These are phyloP conservation scores for Halocynthia aurantium DNA, from an alignment of 23 tunicate species.

Conservation along the genomic window DNA sequence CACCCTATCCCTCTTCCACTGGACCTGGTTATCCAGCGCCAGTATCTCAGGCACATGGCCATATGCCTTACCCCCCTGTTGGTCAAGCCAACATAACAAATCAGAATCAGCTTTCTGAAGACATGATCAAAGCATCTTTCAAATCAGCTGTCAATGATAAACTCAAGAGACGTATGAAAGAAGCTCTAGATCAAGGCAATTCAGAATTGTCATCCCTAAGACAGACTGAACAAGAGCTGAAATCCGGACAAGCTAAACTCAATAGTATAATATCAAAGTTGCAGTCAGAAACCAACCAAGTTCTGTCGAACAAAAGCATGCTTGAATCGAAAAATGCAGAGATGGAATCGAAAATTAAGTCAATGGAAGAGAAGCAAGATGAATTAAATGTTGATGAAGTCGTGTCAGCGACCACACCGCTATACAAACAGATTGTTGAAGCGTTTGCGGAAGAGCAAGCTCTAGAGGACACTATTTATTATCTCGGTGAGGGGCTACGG, in stretches of 20 bases:
- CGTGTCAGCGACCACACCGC: conserved; percentile 85
- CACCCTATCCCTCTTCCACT: conserved; percentile 11
- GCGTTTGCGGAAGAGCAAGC: conserved; percentile 91
- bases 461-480: conserved; percentile 88
- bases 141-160: conserved; percentile 73
- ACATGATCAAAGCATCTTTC: conserved; percentile 71
- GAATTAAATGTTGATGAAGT: conserved; percentile 76
- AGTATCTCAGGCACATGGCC: conserved; percentile 15
- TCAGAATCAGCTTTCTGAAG: conserved; percentile 31
- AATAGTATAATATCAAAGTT: conserved; percentile 38
- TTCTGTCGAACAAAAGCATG: conserved; percentile 34
- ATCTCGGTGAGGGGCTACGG: conserved; percentile 70
- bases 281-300: conserved; percentile 51
- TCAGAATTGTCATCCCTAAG: conserved; percentile 38
- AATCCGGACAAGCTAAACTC: conserved; percentile 51
- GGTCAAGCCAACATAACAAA: conserved; percentile 6
- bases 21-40: conserved; percentile 23
- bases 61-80: conserved; percentile 26
- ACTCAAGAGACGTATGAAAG: conserved; percentile 60
- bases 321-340: conserved; percentile 65
- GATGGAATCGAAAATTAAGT: conserved; percentile 37
- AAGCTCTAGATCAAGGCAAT: conserved; percentile 55
- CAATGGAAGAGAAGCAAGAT: conserved; percentile 52
- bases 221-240: conserved; percentile 65
- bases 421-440: conserved; percentile 76